phyloP scores from a whole-genome alignment of 2,113 vertebrate species.

The Alexandromys fortis region DNA sequence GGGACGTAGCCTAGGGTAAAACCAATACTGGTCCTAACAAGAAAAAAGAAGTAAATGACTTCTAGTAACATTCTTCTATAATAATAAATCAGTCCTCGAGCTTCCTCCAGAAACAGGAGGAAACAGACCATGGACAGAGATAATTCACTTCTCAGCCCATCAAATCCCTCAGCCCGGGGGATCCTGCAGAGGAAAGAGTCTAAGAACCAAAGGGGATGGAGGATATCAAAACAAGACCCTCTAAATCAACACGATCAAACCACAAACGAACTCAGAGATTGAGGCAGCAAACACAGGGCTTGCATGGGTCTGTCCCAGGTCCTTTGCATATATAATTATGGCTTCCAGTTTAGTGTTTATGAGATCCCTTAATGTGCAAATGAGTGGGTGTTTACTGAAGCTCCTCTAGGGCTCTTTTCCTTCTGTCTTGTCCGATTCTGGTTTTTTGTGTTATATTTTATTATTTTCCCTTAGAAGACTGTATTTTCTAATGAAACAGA shows the following conservation, averaged over 20 bases:
- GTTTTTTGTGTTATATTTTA: not conserved
- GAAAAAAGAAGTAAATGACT: not conserved
- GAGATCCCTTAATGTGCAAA: not conserved
- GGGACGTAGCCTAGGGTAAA: not conserved
- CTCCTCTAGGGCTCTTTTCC: not conserved
- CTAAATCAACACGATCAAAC: not conserved
- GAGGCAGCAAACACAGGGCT: not conserved
- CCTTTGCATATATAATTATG: not conserved
- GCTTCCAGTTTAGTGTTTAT: not conserved
- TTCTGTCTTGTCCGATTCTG: not conserved
- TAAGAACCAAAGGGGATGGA: not conserved
- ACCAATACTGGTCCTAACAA: not conserved
- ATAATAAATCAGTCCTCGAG: not conserved
- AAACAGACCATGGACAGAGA: not conserved
- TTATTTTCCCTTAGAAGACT: not conserved
- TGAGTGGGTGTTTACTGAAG: not conserved
- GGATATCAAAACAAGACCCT: not conserved
- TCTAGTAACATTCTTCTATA: not conserved
- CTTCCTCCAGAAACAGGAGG: not conserved
- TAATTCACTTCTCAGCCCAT: not conserved
- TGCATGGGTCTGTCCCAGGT: not conserved
- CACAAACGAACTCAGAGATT: not conserved
- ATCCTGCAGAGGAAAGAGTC: not conserved
- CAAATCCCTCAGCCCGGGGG: not conserved
- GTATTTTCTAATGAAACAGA: not conserved